phyloP scores from a whole-genome alignment of 1,140 invertebrate genomes.

The Leptoteleia sp. region DNA sequence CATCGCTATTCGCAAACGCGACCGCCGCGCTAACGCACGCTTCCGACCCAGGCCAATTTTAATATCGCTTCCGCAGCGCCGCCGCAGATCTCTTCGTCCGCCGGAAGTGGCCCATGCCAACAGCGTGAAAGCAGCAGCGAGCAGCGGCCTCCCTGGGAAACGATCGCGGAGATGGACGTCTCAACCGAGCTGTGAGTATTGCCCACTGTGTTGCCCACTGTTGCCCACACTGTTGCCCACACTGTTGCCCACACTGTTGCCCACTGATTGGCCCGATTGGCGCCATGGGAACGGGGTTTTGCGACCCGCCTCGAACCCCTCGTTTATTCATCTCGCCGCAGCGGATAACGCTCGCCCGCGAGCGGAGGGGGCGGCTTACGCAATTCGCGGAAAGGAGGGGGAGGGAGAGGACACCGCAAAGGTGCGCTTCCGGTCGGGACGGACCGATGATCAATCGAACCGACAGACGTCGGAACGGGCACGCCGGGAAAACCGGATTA shows the following conservation, averaged over 20 bases:
- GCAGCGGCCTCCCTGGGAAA: conserved; percentile 68
- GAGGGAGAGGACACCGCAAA: conserved; percentile 8
- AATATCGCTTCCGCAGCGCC: conserved; percentile 20
- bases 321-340: neutral
- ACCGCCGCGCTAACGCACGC: too few species aligned
- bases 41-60: conserved; percentile 12
- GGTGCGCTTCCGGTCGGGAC: conserved; percentile 18
- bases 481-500: conserved; percentile 10
- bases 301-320: neutral
- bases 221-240: too few species aligned
- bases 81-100: conserved; percentile 31
- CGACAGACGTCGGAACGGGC: conserved; percentile 5
- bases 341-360: neutral
- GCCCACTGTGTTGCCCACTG: too few species aligned
- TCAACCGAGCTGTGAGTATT: conserved; percentile 80
- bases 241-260: too few species aligned
- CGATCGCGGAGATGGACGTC: conserved; percentile 74
- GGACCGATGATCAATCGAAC: conserved; percentile 2
- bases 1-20: too few species aligned
- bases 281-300: conserved; percentile 10
- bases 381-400: conserved; percentile 1
- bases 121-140: conserved; percentile 71
- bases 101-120: conserved; percentile 57
- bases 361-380: neutral
- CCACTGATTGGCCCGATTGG: conserved; percentile 12